Evolutionary conservation across 1,140 invertebrate genomes (phyloP).

Genomic region (Platorchestia sp.): DNA sequence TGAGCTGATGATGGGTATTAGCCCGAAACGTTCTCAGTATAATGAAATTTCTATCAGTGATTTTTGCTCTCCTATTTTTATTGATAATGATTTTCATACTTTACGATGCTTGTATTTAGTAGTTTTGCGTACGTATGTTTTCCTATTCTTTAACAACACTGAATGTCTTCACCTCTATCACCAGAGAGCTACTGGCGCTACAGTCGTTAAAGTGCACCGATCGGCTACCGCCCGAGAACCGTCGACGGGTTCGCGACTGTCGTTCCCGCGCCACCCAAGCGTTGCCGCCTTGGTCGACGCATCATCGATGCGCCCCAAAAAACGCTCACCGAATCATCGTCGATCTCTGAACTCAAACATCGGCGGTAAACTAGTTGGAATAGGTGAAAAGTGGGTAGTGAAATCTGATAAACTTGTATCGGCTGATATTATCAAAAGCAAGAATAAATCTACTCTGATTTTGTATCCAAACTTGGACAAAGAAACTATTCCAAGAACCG

Average conservation of each 20-base stretch:
- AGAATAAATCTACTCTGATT: conserved; percentile 9
- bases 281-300: not conserved
- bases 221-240: conserved; percentile 26
- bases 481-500: not conserved
- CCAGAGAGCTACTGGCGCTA: not conserved
- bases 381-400: not conserved
- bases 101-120: too few species aligned
- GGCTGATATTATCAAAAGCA: not conserved
- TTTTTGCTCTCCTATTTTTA: too few species aligned
- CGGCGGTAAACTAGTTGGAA: not conserved
- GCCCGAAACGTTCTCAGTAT: too few species aligned
- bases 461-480: conserved; percentile 10
- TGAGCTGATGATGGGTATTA: too few species aligned
- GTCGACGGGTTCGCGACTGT: not conserved
- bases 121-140: too few species aligned
- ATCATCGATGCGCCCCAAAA: not conserved
- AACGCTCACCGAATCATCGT: not conserved
- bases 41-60: too few species aligned
- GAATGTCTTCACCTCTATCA: not conserved
- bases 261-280: conserved; percentile 27
- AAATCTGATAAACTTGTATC: not conserved
- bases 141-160: not conserved
- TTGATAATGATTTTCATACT: too few species aligned
- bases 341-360: conserved; percentile 18
- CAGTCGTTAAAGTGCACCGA: conserved; percentile 17